Evolutionary conservation across 2,113 vertebrate genomes (phyloP).

Genomic region (Cygnus buccinator): DNA sequence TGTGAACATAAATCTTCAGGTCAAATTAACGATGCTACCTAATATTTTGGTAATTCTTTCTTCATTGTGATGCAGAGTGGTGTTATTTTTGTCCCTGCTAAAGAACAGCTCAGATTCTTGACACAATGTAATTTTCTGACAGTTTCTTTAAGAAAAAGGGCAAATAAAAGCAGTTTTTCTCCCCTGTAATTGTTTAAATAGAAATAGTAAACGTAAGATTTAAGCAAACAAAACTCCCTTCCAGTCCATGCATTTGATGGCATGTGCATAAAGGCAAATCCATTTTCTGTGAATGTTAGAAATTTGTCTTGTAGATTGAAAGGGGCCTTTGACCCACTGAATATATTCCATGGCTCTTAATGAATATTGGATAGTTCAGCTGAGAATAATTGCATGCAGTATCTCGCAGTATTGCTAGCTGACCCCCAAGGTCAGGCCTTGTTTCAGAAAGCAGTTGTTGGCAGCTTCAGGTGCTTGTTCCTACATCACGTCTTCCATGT

Average conservation of each 20-base stretch:
- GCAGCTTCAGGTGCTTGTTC: not conserved
- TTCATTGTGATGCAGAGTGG: not conserved
- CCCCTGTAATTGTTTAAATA: not conserved
- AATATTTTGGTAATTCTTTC: not conserved
- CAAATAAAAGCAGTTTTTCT: not conserved
- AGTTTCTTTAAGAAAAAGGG: not conserved
- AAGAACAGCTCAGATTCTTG: not conserved
- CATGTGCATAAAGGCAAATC: not conserved
- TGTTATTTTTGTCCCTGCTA: not conserved
- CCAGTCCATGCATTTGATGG: not conserved
- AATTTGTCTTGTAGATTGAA: not conserved
- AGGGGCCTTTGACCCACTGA: not conserved
- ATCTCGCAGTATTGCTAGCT: not conserved
- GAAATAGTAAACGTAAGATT: not conserved
- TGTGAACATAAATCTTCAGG: not conserved
- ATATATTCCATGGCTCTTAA: accelerated
- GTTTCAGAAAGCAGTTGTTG: not conserved
- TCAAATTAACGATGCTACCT: not conserved
- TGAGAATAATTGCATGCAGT: accelerated
- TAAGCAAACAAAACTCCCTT: not conserved
- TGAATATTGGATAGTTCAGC: not conserved
- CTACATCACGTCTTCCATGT: not conserved
- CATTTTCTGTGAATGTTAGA: not conserved
- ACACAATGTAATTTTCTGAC: not conserved
- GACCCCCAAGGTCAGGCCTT: not conserved